Conservation (phyloP, 2,888 invertebrate species). For the Candidula unifasciata region DNA sequence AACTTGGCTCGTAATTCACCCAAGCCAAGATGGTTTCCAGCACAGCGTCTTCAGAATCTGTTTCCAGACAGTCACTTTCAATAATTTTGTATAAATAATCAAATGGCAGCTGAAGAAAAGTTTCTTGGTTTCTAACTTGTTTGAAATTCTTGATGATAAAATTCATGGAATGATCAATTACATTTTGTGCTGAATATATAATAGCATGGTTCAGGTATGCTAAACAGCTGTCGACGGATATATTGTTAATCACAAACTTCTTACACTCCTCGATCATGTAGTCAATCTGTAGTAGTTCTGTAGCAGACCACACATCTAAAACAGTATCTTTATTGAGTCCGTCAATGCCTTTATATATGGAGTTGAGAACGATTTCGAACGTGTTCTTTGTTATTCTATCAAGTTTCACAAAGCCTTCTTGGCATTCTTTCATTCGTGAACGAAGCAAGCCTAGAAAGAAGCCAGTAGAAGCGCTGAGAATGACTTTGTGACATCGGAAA, state of each 20-base stretch:
- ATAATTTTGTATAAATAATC: slow-evolving; percentile 6
- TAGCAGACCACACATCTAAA: slow-evolving; percentile 16
- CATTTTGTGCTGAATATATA: background rate
- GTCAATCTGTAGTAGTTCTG: slow-evolving; percentile 13
- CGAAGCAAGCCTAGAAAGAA: slow-evolving; percentile 13
- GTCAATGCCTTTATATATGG: slow-evolving; percentile 14
- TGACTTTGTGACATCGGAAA: slow-evolving; percentile 10
- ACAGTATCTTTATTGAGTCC: background rate
- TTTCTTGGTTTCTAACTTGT: background rate
- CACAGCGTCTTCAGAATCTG: slow-evolving; percentile 12
- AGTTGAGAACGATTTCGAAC: slow-evolving; percentile 12
- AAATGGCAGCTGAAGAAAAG: background rate
- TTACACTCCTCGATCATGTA: slow-evolving; percentile 18
- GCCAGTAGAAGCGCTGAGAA: slow-evolving; percentile 12
- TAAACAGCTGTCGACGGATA: background rate
- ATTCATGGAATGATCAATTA: background rate
- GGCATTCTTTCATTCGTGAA: slow-evolving; percentile 18
- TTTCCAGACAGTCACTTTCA: background rate
- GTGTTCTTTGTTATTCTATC: background rate
- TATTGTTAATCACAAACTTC: background rate
- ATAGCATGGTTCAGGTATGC: background rate
- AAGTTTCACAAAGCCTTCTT: background rate
- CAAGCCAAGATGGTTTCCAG: background rate
- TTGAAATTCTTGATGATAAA: background rate
- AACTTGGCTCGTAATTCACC: background rate